Evolutionary conservation across 1,140 invertebrate genomes (phyloP), one percentile per base, ranked within the genome.

Genomic region (Drosophila mauritiana): DNA sequence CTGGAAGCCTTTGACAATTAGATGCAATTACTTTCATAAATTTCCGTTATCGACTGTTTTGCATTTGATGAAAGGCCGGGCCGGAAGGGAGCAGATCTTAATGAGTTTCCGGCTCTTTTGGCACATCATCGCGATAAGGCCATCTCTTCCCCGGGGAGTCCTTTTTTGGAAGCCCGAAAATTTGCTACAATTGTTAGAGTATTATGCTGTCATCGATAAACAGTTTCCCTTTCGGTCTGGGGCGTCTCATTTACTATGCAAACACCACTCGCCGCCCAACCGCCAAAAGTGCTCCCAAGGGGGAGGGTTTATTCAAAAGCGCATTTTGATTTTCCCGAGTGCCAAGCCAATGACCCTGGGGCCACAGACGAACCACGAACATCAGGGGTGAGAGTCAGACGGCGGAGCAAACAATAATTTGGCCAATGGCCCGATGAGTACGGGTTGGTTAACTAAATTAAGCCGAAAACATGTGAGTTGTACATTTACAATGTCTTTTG

Each of bases 391-490:
- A 39, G 68, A 79, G 63, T 70, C 58, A 78, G 83, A 86, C 83
- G 83, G 79, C 83, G 79, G 79, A 55, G 67, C 83, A 86, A 86
- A 86, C 83, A 86, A 82, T 58, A 88, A 67, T 82, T 49, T 73
- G 79, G 67, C 48, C 74, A 78, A 62, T 72, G 59, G 54, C 68
- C 59, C 61, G 3, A 42, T 64, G 13, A 25, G 55, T 69, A 55
- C 56, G 8, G 31, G 7, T 31, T 62, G 46, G 74, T 69, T 88
- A 76, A 86, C 76, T 31, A 76, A 86, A 82, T 82, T 74, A 72
- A 76, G 63, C 49, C 63, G 52, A 72, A 65, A 67, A 67, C 54
- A 78, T 77, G 80, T 84, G 74, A 84, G 54, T 75, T 62, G 42
- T 36, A 48, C 25, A 51, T 52, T 40, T n/a, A 55, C 46, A 54